These are phyloP conservation scores for Papilio machaon DNA, from an alignment of 1,140 invertebrate genomes.

Conservation along the genomic window DNA sequence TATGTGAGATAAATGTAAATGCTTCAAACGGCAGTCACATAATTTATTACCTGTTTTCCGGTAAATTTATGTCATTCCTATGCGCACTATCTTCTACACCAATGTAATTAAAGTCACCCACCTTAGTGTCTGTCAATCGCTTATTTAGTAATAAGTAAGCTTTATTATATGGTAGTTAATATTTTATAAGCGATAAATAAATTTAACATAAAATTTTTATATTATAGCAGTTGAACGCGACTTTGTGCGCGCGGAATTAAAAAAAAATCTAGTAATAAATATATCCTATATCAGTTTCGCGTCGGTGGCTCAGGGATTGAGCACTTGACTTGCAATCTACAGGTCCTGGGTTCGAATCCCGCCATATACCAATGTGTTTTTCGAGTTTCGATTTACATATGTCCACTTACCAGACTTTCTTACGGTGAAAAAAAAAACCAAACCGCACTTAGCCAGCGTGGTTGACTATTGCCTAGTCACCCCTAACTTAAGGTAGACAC, in stretches of 20 bases:
- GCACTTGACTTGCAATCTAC: too few relatives aligned
- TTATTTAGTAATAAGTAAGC: slow-evolving; percentile 7
- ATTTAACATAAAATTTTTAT: background rate
- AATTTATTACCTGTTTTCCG: slow-evolving; percentile 28
- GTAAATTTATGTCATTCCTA: slow-evolving; percentile 34
- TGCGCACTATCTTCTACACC: slow-evolving; percentile 13
- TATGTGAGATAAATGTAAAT: slow-evolving; percentile 28
- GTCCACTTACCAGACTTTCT: too few relatives aligned
- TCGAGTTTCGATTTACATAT: too few relatives aligned
- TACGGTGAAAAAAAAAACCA: too few relatives aligned
- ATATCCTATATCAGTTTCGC: too few relatives aligned
- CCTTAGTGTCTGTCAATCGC: slow-evolving; percentile 19
- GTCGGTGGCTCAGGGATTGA: too few relatives aligned
- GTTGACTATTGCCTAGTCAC: too few relatives aligned
- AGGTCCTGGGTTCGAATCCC: too few relatives aligned
- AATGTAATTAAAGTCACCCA: slow-evolving; percentile 18
- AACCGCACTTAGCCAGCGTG: too few relatives aligned
- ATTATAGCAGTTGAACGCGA: background rate
- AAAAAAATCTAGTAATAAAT: background rate
- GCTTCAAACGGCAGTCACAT: slow-evolving; percentile 23
- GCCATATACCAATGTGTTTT: too few relatives aligned
- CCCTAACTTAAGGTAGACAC: too few relatives aligned
- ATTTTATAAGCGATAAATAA: background rate
- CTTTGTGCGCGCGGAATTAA: too few relatives aligned
- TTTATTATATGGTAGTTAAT: slow-evolving; percentile 12